Percentiles rank a stretch among this genome's conserved stretches.
phyloP scores from a whole-genome alignment of 2,888 invertebrate genomes.

The Incurvaria masculella region DNA sequence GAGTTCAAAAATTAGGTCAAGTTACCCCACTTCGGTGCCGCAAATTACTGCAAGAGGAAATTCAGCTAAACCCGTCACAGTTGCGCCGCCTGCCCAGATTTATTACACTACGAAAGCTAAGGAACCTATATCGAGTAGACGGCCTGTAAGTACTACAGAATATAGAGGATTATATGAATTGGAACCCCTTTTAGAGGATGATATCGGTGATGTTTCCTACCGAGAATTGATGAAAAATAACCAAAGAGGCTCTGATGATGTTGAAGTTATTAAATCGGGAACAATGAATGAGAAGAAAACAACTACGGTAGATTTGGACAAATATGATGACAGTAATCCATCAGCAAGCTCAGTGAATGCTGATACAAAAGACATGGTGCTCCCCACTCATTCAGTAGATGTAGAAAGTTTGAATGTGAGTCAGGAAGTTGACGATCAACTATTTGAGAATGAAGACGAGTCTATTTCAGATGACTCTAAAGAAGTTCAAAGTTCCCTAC shows the following conservation, averaged over 20 bases:
- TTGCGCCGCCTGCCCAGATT: not conserved
- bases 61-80: not conserved
- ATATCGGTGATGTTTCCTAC: constrained; percentile 49
- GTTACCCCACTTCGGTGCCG: not conserved
- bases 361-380: constrained; percentile 26
- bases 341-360: constrained; percentile 43
- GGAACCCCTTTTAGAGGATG: constrained; percentile 58
- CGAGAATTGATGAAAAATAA: constrained; percentile 48
- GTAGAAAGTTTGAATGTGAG: not conserved
- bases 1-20: not conserved
- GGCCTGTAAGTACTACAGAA: constrained; percentile 32
- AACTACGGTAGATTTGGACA: constrained; percentile 23
- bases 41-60: not conserved
- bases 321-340: constrained; percentile 40
- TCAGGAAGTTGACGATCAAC: not conserved
- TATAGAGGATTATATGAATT: constrained; percentile 51
- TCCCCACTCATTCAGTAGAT: not conserved
- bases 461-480: constrained; percentile 8
- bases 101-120: not conserved
- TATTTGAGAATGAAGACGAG: not conserved
- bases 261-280: constrained; percentile 53
- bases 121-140: constrained; percentile 19
- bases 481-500: constrained; percentile 7
- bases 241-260: constrained; percentile 43
- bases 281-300: constrained; percentile 5